These are phyloP conservation scores for Hyperopisus bebe DNA, from an alignment of 2,113 vertebrate species.

Conservation along the genomic window DNA sequence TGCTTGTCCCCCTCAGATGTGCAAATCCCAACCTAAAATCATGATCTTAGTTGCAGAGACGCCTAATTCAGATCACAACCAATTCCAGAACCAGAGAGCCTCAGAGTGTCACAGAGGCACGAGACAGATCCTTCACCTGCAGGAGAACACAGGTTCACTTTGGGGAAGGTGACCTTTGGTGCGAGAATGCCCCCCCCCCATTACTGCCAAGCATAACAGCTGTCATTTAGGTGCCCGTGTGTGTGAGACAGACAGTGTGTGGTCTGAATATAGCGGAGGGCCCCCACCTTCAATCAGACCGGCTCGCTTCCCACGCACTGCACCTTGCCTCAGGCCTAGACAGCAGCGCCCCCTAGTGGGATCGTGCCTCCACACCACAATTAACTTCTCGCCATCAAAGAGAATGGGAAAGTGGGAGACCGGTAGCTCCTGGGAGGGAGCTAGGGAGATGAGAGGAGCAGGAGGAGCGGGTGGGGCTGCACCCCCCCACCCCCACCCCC, in stretches of 20 bases:
- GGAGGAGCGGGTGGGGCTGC: neutral
- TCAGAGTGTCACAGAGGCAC: neutral
- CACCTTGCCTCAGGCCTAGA: neutral
- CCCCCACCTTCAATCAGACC: neutral
- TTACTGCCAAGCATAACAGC: conserved; percentile 32
- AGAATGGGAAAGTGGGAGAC: conserved; percentile 24
- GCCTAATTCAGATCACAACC: neutral
- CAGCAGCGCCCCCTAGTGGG: conserved; percentile 4
- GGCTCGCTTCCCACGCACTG: neutral
- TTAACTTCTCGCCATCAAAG: conserved; percentile 33
- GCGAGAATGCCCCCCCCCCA: neutral
- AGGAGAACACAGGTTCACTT: neutral
- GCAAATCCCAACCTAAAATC: neutral
- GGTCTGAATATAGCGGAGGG: conserved; percentile 60
- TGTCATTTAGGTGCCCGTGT: conserved; percentile 54
- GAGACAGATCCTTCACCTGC: neutral
- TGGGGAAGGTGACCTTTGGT: conserved; percentile 13
- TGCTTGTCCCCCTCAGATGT: neutral
- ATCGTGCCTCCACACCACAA: conserved; percentile 18
- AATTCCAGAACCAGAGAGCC: neutral
- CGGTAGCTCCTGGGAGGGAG: conserved; percentile 14
- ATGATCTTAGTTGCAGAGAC: neutral
- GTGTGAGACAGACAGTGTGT: neutral
- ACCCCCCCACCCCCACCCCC: neutral
- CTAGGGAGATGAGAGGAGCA: conserved; percentile 18